Evolutionary conservation across 2,113 vertebrate genomes (phyloP), one percentile per base, ranked within the genome.

Genomic region (Phylloscopus trochiloides): DNA sequence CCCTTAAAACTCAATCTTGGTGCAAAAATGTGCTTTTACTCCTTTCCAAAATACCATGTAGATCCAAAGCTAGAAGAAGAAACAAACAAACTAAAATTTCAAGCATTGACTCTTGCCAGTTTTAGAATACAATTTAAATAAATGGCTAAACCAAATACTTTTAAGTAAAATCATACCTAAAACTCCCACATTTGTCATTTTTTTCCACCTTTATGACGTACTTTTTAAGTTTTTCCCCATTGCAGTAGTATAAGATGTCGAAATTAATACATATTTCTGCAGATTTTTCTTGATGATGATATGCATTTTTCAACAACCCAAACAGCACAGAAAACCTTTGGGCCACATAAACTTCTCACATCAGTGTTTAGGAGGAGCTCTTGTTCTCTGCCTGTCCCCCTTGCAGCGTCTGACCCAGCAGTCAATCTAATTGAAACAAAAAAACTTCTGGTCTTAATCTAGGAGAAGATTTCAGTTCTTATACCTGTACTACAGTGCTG

Each of bases 151-250:
- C 1, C 6, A 62, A 85, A 61, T 2, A 71, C 61, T 65, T 79
- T 8, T 5, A 48, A 55, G 3, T 22, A 43, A 78, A 71, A 54
- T n/a, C 4, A 7, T 65, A 62, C 36, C 5, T 61, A 70, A 65
- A 48, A 2, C 0, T 1, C 4, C 1, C 9, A 32, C 31, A 54
- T 2, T 36, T 88, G 4, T 34, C 5, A 40, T 20, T 6, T 17
- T 67, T 66, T 83, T 40, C 12, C 2, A 7, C 72, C 3, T 29
- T 80, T 18, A 10, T 52, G 5, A 78, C 19, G 6, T 61, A 34
- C 26, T 57, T 76, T 65, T 3, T 0, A 28, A 36, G 1, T 1
- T 50, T 67, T 63, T 9, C 7, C 4, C 6, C 4, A 3, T 9
- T 48, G 8, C 10, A 51, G 3, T 48, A 6, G 4, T 59, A 13